A percentile compares a stretch with the other conserved stretches of the same genome.
Conservation (phyloP, 2,797 vertebrate genomes). For the Micrastur ruficollis region DNA sequence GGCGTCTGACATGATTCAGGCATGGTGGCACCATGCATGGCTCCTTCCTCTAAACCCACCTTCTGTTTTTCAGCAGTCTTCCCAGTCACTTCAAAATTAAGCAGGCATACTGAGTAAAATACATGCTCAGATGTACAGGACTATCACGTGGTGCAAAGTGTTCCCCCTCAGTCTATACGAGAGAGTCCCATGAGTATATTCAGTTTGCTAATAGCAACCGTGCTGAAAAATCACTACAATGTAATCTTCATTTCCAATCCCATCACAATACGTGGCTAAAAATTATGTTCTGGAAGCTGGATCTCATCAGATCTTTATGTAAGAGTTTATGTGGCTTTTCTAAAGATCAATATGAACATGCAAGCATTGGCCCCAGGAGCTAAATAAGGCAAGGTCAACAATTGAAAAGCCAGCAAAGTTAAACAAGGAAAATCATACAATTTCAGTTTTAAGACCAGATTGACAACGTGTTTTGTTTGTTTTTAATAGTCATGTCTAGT, state of each 20-base stretch:
- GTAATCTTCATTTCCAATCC: background rate
- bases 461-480: background rate
- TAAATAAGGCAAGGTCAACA: background rate
- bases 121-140: background rate
- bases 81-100: background rate
- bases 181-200: background rate
- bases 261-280: background rate
- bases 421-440: background rate
- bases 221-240: background rate
- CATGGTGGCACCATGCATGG: background rate
- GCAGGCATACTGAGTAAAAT: background rate
- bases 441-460: background rate
- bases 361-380: background rate
- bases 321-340: background rate
- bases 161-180: background rate
- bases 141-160: background rate
- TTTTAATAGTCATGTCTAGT: background rate
- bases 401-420: background rate
- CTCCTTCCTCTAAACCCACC: background rate
- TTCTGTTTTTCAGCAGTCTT: background rate
- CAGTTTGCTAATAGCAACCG: background rate
- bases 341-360: background rate
- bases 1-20: background rate
- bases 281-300: background rate
- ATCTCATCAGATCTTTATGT: background rate